Evolutionary conservation across 2,113 vertebrate genomes (phyloP).

Genomic region (Sciurus niger): DNA sequence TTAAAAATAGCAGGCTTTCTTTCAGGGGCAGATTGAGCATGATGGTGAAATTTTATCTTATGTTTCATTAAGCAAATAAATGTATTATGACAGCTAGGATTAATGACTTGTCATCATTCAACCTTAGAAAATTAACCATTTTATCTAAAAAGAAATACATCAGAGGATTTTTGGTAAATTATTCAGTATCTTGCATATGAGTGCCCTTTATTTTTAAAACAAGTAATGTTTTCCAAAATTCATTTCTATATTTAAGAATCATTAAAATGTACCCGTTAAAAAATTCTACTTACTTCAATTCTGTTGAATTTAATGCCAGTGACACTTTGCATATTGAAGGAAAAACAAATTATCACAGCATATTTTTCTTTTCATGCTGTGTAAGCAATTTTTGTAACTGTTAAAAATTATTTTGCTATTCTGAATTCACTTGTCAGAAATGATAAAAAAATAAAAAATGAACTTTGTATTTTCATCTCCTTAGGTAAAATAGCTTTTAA

Average conservation of each 20-base stretch:
- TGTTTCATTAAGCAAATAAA: conserved; percentile 49
- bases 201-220: conserved; percentile 42
- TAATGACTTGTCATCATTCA: neutral
- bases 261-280: conserved; percentile 18
- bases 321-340: neutral
- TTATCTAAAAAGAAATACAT: neutral
- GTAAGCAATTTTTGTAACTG: neutral
- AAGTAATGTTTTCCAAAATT: neutral
- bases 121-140: conserved; percentile 42
- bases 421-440: conserved; percentile 70
- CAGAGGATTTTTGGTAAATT: conserved; percentile 22
- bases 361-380: neutral
- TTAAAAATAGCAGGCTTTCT: neutral
- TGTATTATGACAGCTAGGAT: neutral
- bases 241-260: conserved; percentile 11
- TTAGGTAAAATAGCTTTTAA: conserved; percentile 30
- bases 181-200: neutral
- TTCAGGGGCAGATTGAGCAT: neutral
- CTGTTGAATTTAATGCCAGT: conserved; percentile 52
- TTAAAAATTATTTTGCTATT: conserved; percentile 64
- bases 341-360: conserved; percentile 9
- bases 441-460: conserved; percentile 39
- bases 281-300: conserved; percentile 15
- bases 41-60: neutral
- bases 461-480: conserved; percentile 47